phyloP scores from a whole-genome alignment of 2,113 vertebrate species.

The Rhinolophus sinicus region DNA sequence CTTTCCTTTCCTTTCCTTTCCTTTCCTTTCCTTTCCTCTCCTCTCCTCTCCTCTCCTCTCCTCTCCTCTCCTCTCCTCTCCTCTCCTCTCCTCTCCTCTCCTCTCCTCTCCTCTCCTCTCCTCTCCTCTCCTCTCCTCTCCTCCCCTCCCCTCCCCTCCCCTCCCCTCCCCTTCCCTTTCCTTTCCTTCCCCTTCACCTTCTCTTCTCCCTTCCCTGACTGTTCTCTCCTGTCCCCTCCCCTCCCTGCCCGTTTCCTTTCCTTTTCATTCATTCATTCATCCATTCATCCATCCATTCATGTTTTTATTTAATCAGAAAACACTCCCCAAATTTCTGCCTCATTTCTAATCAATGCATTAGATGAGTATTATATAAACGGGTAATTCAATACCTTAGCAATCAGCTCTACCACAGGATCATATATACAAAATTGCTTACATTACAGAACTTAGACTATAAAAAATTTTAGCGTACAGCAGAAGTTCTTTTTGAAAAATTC shows the following conservation, averaged over 20 bases:
- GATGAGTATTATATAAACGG: conserved; percentile 24
- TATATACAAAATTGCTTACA: conserved; percentile 65
- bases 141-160: not conserved
- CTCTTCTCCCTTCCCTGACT: too few relatives aligned
- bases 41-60: too few relatives aligned
- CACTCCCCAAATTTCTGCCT: not conserved
- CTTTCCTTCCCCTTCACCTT: too few relatives aligned
- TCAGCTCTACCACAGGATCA: conserved; percentile 17
- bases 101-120: too few relatives aligned
- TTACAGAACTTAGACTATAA: conserved; percentile 46
- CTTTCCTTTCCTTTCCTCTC: too few relatives aligned
- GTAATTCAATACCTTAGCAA: conserved; percentile 37
- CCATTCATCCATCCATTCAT: not conserved
- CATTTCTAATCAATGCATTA: conserved; percentile 46
- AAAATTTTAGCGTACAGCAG: conserved; percentile 29
- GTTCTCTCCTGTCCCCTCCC: too few relatives aligned
- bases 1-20: too few relatives aligned
- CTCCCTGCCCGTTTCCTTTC: too few relatives aligned
- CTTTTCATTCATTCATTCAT: not conserved
- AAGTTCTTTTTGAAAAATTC: conserved; percentile 20
- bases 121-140: not conserved
- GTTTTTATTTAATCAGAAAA: not conserved
- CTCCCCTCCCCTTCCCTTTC: too few relatives aligned
- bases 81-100: too few relatives aligned
- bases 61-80: too few relatives aligned